Conservation (phyloP, 2,797 vertebrate species). For the Gymnodraco acuticeps region DNA sequence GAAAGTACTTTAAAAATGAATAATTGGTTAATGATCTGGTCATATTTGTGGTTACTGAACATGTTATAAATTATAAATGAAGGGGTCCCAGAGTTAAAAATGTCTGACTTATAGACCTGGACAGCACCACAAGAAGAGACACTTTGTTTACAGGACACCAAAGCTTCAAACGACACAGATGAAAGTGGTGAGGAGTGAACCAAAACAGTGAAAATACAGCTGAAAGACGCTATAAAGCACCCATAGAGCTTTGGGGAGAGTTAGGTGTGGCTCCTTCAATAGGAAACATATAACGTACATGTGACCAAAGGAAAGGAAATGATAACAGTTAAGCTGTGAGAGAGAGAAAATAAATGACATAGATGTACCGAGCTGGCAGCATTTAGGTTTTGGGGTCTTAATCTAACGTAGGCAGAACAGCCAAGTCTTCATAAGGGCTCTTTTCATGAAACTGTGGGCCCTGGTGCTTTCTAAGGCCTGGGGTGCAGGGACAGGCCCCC, state of each 20-base stretch:
- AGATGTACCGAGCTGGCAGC: conserved; percentile 70
- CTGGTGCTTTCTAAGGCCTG: conserved; percentile 71
- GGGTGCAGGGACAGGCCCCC: conserved; percentile 67
- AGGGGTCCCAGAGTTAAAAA: neutral
- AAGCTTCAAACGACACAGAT: neutral
- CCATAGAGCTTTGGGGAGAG: neutral
- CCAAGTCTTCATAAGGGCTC: conserved; percentile 84
- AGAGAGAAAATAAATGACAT: conserved; percentile 68
- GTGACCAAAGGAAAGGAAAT: neutral
- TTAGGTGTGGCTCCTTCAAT: neutral
- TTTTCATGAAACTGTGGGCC: conserved; percentile 81
- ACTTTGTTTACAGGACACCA: neutral
- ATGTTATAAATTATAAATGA: neutral
- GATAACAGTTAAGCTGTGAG: conserved; percentile 32
- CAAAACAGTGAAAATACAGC: neutral
- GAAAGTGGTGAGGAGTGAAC: neutral
- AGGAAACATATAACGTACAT: neutral
- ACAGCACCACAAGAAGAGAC: neutral
- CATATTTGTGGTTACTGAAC: neutral
- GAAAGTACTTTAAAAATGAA: neutral
- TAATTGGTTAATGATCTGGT: neutral
- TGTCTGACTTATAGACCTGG: neutral
- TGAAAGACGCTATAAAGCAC: neutral
- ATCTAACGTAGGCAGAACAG: conserved; percentile 80
- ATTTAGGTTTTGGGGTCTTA: conserved; percentile 72